phyloP scores from a whole-genome alignment of 2,113 vertebrate species.

The Mesoclemmys tuberculata region DNA sequence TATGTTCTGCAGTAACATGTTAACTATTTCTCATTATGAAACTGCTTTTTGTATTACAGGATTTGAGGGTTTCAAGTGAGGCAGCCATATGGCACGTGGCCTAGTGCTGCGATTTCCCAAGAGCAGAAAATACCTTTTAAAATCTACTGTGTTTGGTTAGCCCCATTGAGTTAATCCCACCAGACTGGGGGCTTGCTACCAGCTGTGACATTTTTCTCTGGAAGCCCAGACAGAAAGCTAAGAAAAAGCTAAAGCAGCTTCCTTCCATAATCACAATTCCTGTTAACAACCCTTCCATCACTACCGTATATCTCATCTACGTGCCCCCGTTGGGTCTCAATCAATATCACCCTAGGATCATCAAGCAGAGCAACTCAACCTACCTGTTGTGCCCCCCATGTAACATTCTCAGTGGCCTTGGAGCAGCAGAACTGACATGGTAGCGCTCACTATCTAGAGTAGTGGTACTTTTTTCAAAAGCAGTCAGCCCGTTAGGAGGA shows the following conservation, averaged over 20 bases:
- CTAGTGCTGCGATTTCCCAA: not conserved
- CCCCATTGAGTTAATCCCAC: not conserved
- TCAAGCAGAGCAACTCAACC: not conserved
- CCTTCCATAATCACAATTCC: not conserved
- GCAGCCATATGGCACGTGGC: fast-evolving
- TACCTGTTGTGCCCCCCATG: fast-evolving
- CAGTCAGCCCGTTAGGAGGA: not conserved
- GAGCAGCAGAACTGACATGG: fast-evolving
- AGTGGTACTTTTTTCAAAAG: not conserved
- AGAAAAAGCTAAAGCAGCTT: not conserved
- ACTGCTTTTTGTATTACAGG: not conserved
- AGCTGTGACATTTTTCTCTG: fast-evolving
- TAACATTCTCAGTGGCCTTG: fast-evolving
- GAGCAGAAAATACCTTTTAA: not conserved
- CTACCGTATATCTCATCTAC: fast-evolving
- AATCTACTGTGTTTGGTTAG: not conserved
- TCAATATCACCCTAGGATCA: fast-evolving
- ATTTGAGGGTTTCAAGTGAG: not conserved
- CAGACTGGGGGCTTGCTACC: not conserved
- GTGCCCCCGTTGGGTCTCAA: not conserved
- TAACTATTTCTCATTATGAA: not conserved
- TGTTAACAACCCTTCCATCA: not conserved
- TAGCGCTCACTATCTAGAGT: fast-evolving
- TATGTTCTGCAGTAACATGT: not conserved
- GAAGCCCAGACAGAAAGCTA: not conserved